Conservation (phyloP, 2,888 invertebrate genomes). For the Spodoptera picta region DNA sequence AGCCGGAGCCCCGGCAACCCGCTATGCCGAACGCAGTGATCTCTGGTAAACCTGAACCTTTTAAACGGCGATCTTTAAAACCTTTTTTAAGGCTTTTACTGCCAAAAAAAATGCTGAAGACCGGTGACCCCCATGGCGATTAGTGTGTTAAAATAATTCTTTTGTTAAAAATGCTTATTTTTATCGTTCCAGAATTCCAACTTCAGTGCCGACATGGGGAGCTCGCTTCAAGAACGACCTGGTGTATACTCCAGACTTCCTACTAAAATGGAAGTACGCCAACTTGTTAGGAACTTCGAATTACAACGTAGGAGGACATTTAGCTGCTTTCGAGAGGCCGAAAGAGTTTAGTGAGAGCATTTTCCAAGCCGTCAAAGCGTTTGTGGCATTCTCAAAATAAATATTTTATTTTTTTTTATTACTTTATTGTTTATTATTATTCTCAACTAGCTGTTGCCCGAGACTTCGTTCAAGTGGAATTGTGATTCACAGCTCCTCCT, state of each 20-base stretch:
- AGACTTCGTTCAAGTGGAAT: no score
- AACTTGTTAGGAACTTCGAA: conserved; percentile 91
- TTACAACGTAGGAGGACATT: conserved; percentile 93
- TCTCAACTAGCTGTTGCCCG: no score
- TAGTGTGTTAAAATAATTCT: no score
- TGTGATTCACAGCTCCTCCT: no score
- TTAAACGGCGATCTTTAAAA: no score
- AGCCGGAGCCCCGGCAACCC: no score
- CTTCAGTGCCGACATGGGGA: conserved; percentile 92
- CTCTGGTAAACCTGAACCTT: no score
- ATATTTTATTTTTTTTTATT: conserved; percentile 7
- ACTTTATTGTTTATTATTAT: neutral
- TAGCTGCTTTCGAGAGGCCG: conserved; percentile 94
- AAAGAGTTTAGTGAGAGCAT: conserved; percentile 91
- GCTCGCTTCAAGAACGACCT: conserved; percentile 92
- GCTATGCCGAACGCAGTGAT: no score
- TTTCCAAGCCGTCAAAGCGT: conserved; percentile 73
- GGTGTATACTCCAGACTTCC: conserved; percentile 87
- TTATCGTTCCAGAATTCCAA: conserved; percentile 87
- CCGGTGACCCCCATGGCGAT: no score
- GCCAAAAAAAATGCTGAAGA: no score
- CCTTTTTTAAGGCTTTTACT: no score
- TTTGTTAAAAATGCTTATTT: neutral
- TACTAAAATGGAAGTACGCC: conserved; percentile 89
- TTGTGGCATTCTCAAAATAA: conserved; percentile 56